Evolutionary conservation across 2,797 vertebrate genomes (phyloP), one percentile per base, ranked within the genome.

Genomic region (Artibeus lituratus): DNA sequence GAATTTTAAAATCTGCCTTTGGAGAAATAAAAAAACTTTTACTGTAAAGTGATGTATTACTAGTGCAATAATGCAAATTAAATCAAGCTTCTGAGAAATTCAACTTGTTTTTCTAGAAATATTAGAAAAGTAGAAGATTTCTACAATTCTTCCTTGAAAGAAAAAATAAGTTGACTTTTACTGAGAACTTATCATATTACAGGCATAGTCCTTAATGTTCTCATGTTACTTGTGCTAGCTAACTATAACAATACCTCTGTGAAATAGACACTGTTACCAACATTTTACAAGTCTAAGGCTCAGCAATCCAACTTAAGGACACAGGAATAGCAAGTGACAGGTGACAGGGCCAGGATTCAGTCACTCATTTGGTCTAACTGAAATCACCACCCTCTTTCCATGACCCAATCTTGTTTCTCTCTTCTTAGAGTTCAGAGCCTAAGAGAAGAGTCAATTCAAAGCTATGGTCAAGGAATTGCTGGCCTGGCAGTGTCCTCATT

Each of bases 1-100:
- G 16, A 82, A 94, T 67, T 83, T 89, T 74, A 12, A n/a, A 80
- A 90, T 91, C 59, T 89, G 51, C 49, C 53, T 91, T 93, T 92
- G 51, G 11, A 87, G 62, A 88, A 78, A 69, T 57, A 32, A 72
- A 69, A 57, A 44, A 12, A 49, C 16, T 62, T 73, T 95, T 86
- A 70, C 94, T 16, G 15, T 76, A 84, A 91, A 86, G 80, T 65
- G 51, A 11, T 32, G 3, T 77, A 55, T 87, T 57, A 9, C 47
- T 78, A 47, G 22, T 19, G 57, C 47, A 83, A 65, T 39, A 21
- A 73, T n/a, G 74, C 39, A 94, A 94, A 93, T 76, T 78, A 89
- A 65, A 32, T 42, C 39, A 83, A 49, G n/a, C 74, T 32, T 91
- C 49, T 83, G 44, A 91, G 70, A 29, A 62, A 82, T 51, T 14